Conservation (phyloP, 2,113 vertebrate genomes). For the Corythornis vintsioides region DNA sequence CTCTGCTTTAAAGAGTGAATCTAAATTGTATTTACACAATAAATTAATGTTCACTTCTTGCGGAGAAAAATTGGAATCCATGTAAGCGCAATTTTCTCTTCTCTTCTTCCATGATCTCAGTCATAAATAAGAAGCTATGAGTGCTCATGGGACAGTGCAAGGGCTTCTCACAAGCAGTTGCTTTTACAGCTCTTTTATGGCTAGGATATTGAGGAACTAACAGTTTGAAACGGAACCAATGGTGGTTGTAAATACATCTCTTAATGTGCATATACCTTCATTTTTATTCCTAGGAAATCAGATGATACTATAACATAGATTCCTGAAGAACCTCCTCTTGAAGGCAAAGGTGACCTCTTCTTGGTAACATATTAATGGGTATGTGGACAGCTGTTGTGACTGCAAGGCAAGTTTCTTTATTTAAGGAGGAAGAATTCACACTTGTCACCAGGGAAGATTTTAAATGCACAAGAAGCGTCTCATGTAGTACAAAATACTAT, state of each 20-base stretch:
- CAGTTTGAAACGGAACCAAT: not conserved
- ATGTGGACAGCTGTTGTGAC: not conserved
- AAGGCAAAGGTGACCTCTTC: constrained; percentile 37
- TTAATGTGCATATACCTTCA: not conserved
- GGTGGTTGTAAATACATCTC: not conserved
- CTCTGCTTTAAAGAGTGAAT: constrained; percentile 28
- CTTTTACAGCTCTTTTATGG: constrained; percentile 28
- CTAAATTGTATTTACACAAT: constrained; percentile 42
- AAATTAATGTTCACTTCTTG: not conserved
- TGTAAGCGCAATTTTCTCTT: not conserved
- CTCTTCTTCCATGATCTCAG: not conserved
- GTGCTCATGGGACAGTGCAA: not conserved
- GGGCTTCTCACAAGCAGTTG: not conserved
- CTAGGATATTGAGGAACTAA: not conserved
- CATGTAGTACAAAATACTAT: not conserved
- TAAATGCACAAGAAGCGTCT: not conserved
- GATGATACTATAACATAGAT: not conserved
- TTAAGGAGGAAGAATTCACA: constrained; percentile 1
- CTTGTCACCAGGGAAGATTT: not conserved
- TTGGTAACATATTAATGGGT: not conserved
- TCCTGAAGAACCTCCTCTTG: not conserved
- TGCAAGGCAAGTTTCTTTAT: constrained; percentile 25
- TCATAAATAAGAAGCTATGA: constrained; percentile 1
- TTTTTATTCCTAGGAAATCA: not conserved
- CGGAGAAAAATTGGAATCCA: not conserved